Evolutionary conservation across 2,888 invertebrate genomes (phyloP), one percentile per base, ranked within the genome.

Genomic region (Lutraria lutraria): DNA sequence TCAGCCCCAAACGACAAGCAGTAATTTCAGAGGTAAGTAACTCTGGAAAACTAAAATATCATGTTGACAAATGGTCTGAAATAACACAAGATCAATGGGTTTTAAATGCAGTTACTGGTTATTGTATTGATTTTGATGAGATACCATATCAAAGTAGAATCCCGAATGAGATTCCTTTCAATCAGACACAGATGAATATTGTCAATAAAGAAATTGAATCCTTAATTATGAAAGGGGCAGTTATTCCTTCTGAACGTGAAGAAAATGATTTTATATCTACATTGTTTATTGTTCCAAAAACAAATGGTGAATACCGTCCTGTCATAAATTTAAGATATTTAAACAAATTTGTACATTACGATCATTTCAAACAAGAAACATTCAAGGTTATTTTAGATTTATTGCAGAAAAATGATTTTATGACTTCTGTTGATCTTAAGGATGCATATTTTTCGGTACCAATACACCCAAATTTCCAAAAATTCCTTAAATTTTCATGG

Each of bases 371-470:
- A 21, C 60, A 60, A 60, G 60, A 60, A 21, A 60, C 60, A 2
- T 15, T 60, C 4, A 19, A 60, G 15, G n/a, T 8, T 19, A 21
- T 60, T 15, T 19, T 60, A n/a, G 60, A 21, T 60, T 60, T 60
- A 21, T 21, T 60, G 15, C 60, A 60, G 21, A 21, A 21, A 0
- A 60, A 60, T 60, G 60, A 60, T 60, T 60, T 54, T 56, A 79
- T 54, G 21, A 56, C 19, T 29, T 80, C 80, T n/a, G 63, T 87
- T 21, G 87, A 87, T 87, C 19, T 87, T 13, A 21, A 34, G 21
- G 83, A 87, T 72, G 87, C 87, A 6, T 87, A 80, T 80, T 86
- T 86, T 34, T 81, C 81, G 0, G 72, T 86, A 4, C 85, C 60
- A 29, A 80, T 85, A n/a, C 85, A 85, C 54, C 19, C 29, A 13